Evolutionary conservation across 2,888 invertebrate genomes (phyloP).

Genomic region (Oscheius sp.): DNA sequence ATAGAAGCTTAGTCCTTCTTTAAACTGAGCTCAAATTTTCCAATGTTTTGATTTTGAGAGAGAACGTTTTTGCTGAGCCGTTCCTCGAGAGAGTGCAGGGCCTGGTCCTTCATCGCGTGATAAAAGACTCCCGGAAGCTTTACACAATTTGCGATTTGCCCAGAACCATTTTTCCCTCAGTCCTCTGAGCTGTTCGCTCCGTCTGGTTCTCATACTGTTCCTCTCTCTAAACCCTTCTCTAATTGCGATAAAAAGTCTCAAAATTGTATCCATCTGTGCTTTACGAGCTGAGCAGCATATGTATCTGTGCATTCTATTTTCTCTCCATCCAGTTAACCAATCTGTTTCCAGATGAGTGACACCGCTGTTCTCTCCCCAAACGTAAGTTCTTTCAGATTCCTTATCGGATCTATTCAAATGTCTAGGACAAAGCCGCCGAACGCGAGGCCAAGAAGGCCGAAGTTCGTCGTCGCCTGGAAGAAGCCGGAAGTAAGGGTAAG

Average conservation of each 20-base stretch:
- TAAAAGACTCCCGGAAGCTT: conserved; percentile 26
- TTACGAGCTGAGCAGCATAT: neutral
- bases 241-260: neutral
- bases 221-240: neutral
- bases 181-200: neutral
- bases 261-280: neutral
- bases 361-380: conserved; percentile 33
- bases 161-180: conserved; percentile 16
- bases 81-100: neutral
- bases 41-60: neutral
- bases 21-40: neutral
- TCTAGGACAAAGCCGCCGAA: conserved; percentile 84
- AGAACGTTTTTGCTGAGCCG: neutral
- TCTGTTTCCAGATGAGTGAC: conserved; percentile 45
- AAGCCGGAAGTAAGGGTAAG: conserved; percentile 87
- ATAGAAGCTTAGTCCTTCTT: neutral
- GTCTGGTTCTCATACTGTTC: conserved; percentile 7
- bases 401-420: conserved; percentile 20
- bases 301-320: neutral
- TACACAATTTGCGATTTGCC: conserved; percentile 21
- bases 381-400: neutral
- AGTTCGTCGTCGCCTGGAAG: conserved; percentile 92
- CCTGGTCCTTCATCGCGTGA: conserved; percentile 23
- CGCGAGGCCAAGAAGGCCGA: conserved; percentile 98
- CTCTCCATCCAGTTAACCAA: neutral